Evolutionary conservation across 1,140 invertebrate genomes (phyloP).

Genomic region (Capitella teleta): DNA sequence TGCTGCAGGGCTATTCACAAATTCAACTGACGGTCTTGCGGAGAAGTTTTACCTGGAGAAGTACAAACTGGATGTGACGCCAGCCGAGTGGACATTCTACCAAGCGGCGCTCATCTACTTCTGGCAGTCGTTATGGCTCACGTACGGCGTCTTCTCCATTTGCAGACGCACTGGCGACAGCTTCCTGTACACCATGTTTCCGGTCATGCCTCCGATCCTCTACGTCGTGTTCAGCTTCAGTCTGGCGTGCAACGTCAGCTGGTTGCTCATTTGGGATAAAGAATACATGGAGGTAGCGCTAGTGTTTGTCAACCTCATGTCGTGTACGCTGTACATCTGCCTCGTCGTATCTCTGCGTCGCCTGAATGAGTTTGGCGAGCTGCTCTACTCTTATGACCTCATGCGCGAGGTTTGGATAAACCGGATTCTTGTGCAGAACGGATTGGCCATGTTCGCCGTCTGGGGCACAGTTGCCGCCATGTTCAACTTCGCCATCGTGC

Average conservation of each 20-base stretch:
- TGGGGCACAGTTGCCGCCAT: constrained; percentile 32
- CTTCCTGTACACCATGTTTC: constrained; percentile 4
- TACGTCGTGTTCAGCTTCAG: constrained; percentile 12
- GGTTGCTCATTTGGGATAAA: constrained; percentile 30
- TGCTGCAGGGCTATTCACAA: constrained; percentile 5
- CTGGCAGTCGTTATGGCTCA: constrained; percentile 10
- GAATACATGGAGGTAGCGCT: constrained; percentile 17
- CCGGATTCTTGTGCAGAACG: constrained; percentile 30
- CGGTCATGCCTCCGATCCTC: constrained; percentile 10
- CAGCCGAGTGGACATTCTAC: constrained; percentile 12
- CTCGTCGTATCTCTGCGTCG: constrained; percentile 14
- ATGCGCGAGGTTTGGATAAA: constrained; percentile 19
- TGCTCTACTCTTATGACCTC: not conserved
- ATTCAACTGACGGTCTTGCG: constrained; percentile 4
- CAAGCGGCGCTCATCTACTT: constrained; percentile 7
- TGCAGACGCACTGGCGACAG: not conserved
- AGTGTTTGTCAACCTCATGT: constrained; percentile 14
- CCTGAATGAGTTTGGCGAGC: constrained; percentile 7
- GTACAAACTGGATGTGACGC: constrained; percentile 9
- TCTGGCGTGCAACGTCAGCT: constrained; percentile 21
- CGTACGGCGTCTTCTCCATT: constrained; percentile 8
- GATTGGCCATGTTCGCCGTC: constrained; percentile 31
- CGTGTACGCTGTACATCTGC: constrained; percentile 20
- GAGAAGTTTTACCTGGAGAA: constrained; percentile 12
- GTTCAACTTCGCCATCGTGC: constrained; percentile 24